Base-by-base conservation (phyloP, 2,888 invertebrate species). In the Calliscelio sp. region DNA sequence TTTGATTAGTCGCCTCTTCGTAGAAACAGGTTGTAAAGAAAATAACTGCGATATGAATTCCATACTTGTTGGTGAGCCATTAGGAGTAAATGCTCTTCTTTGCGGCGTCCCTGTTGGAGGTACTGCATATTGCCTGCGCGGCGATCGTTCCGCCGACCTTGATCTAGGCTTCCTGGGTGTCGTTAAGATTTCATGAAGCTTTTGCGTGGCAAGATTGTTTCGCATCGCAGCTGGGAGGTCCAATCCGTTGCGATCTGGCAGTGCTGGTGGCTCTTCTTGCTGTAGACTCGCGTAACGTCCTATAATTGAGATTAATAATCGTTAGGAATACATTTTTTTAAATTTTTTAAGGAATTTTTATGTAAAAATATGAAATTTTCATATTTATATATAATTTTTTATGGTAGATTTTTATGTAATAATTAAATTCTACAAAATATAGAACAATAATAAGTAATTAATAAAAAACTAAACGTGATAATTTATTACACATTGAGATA, bases 121-220 rank as follows among this genome's bases (percentile, higher is more conserved):
- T 71, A 88, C 78, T 16, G 87, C 87, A 18, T 90, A 88, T 14
- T 89, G 90, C 20, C 91, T 89, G 49, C 88, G 91, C n/a, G 92
- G 92, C 24, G 92, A 92, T 57, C 92, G 88, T 70, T 92, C 92
- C 49, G 92, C 92, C 38, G 91, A 91, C 74, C 90, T 90, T 41
- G 92, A 90, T 46, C 93, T 92, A 41, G 93, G 92, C 89, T 96
- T 96, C 24, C 95, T 94, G 0, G 97, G 97, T 0, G 97, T 97
- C 0, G 96, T 95, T 0, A 97, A 90, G 2, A 97, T 91, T 88
- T 97, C 97, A 91, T 97, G 96, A 0, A 97, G 93, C 88, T 96
- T 97, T 89, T 96, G 96, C 0, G 97, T 97, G 0, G 97, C 97
- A 0, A 96, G 93, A 91, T 96, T 96, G 88, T 95, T 95, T 63